Evolutionary conservation across 2,113 vertebrate genomes (phyloP).

Genomic region (Rhipidura dahli): DNA sequence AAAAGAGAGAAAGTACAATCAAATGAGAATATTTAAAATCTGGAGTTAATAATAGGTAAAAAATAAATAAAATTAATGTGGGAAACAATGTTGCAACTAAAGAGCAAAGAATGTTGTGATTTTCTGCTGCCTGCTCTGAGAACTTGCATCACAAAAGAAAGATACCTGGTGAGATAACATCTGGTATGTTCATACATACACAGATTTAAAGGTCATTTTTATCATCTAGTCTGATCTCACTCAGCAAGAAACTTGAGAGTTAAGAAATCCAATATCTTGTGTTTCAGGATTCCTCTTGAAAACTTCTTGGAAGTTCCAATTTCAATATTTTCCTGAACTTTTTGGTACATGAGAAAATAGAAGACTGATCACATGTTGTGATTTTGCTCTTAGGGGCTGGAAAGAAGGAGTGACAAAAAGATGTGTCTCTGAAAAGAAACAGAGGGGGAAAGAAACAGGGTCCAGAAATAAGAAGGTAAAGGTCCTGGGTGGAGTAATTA

Average conservation of each 20-base stretch:
- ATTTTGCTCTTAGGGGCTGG: not conserved
- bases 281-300: not conserved
- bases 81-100: not conserved
- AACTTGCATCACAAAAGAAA: not conserved
- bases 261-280: not conserved
- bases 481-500: not conserved
- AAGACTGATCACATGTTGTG: accelerated
- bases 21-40: not conserved
- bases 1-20: not conserved
- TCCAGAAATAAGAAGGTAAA: not conserved
- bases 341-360: not conserved
- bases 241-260: not conserved
- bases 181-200: not conserved
- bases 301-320: not conserved
- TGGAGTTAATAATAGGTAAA: not conserved
- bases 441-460: accelerated
- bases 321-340: not conserved
- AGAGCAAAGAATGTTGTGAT: not conserved
- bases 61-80: not conserved
- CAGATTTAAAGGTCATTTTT: not conserved
- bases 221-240: not conserved
- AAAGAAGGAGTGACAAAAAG: not conserved
- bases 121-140: not conserved
- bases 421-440: not conserved
- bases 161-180: not conserved